phyloP scores from a whole-genome alignment of 2,113 vertebrate genomes.

The Lipophrys pholis region DNA sequence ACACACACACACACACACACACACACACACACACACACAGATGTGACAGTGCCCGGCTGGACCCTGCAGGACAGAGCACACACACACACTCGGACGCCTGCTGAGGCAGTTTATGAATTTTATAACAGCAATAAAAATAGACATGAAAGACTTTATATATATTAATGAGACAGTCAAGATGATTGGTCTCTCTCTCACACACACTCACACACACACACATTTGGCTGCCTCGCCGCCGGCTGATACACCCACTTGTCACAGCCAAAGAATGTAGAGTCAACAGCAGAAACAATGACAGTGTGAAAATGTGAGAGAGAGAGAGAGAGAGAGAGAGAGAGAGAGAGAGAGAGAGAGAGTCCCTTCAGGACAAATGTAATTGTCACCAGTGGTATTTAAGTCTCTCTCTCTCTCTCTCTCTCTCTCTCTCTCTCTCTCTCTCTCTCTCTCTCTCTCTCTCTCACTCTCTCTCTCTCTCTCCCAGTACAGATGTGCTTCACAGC shows the following conservation, averaged over 20 bases:
- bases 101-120: slow-evolving; percentile 31
- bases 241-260: slow-evolving; percentile 23
- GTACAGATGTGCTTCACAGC: slow-evolving; percentile 24
- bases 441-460: no score
- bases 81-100: no score
- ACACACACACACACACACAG: slow-evolving; percentile 4
- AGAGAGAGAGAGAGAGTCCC: no score
- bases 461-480: no score
- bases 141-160: slow-evolving; percentile 9
- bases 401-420: no score
- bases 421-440: no score
- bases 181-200: neutral
- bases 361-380: no score
- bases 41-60: neutral
- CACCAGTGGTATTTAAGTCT: no score
- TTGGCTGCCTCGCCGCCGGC: slow-evolving; percentile 15
- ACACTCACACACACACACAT: slow-evolving; percentile 7
- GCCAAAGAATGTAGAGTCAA: slow-evolving; percentile 41
- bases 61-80: slow-evolving; percentile 15
- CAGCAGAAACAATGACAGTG: slow-evolving; percentile 14
- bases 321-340: no score
- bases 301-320: neutral
- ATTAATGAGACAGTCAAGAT: neutral
- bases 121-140: slow-evolving; percentile 27
- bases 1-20: no score